Conservation (phyloP, 2,888 invertebrate genomes). For the Coelinius sp. region DNA sequence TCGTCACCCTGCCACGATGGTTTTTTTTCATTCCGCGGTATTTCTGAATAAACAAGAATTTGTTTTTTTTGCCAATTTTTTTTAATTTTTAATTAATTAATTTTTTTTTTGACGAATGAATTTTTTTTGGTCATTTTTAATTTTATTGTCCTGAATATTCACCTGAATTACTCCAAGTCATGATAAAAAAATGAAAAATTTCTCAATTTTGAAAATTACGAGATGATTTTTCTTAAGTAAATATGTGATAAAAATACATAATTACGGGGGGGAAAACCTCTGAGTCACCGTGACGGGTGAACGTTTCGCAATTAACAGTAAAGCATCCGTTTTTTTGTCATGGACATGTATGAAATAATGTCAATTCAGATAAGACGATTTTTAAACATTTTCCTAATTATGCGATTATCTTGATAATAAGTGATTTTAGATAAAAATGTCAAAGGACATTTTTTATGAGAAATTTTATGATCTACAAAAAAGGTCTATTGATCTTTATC, state of each 20-base stretch:
- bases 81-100: constrained; percentile 29
- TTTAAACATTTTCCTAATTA: too few species aligned
- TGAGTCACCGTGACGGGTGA: constrained; percentile 31
- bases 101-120: constrained; percentile 21
- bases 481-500: too few species aligned
- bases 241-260: not conserved
- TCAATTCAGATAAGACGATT: not conserved
- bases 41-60: constrained; percentile 61
- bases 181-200: not conserved
- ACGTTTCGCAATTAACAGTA: constrained; percentile 15
- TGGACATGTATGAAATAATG: too few species aligned
- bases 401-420: too few species aligned
- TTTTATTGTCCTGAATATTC: not conserved
- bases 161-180: constrained; percentile 27
- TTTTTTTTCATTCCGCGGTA: constrained; percentile 68
- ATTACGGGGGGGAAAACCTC: not conserved
- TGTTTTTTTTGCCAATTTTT: constrained; percentile 30
- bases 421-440: too few species aligned
- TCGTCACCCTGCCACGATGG: constrained; percentile 71
- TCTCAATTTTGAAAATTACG: not conserved
- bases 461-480: too few species aligned
- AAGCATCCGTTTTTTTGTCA: constrained; percentile 21
- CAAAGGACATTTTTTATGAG: too few species aligned
- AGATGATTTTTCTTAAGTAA: not conserved
- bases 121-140: constrained; percentile 15